Evolutionary conservation across 2,797 vertebrate species (phyloP).

Genomic region (Trichosurus vulpecula): DNA sequence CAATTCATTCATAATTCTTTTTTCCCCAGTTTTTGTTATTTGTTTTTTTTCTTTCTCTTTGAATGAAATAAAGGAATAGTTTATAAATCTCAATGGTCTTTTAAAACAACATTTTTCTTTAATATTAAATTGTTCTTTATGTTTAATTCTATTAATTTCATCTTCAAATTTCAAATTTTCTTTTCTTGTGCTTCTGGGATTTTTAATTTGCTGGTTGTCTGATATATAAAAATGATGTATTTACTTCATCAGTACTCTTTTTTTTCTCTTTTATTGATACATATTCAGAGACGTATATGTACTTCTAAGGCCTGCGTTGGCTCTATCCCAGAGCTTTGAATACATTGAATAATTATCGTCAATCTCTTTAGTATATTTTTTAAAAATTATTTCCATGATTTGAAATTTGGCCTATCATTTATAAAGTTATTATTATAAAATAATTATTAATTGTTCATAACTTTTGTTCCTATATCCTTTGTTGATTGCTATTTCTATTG

Average conservation of each 20-base stretch:
- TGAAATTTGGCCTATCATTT: not conserved
- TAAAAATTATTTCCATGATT: not conserved
- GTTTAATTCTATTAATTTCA: not conserved
- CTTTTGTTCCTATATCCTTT: not conserved
- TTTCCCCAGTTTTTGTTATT: not conserved
- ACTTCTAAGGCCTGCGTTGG: not conserved
- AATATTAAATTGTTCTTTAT: not conserved
- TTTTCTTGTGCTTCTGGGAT: not conserved
- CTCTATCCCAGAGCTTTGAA: not conserved
- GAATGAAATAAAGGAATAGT: not conserved
- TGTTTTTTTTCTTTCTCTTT: not conserved
- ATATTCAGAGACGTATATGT: not conserved
- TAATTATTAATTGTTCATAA: not conserved
- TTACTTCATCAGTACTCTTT: not conserved
- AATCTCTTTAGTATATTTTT: not conserved
- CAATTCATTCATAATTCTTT: not conserved
- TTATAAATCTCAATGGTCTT: not conserved
- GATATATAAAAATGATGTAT: not conserved
- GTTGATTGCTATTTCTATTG: not conserved
- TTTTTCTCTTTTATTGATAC: not conserved
- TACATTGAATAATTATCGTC: not conserved
- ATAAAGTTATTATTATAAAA: not conserved
- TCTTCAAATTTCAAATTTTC: not conserved
- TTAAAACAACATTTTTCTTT: not conserved
- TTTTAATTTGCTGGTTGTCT: not conserved